phyloP scores from a whole-genome alignment of 2,888 invertebrate genomes.

The Operophtera brumata region DNA sequence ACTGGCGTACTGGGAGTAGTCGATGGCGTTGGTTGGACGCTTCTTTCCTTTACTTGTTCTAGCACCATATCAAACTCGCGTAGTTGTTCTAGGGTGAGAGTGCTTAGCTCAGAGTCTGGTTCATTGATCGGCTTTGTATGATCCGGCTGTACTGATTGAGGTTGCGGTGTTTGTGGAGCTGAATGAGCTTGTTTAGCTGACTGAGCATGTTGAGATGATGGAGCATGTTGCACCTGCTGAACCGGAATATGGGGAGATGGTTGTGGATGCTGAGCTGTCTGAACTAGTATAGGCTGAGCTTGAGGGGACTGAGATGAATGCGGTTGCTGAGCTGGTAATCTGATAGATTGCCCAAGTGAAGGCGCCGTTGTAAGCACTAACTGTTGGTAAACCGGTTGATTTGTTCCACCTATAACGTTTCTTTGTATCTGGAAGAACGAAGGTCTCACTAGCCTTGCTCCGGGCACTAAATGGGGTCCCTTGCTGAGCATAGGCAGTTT shows the following conservation, averaged over 20 bases:
- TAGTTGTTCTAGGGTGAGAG: constrained; percentile 88
- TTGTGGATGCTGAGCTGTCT: constrained; percentile 13
- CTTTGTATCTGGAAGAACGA: constrained; percentile 82
- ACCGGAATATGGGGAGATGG: constrained; percentile 20
- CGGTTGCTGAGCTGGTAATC: constrained; percentile 58
- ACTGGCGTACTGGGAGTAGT: constrained; percentile 37
- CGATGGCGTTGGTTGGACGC: constrained; percentile 77
- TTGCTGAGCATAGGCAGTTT: constrained; percentile 77
- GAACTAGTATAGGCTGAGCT: constrained; percentile 15
- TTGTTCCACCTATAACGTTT: constrained; percentile 80
- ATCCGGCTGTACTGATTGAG: constrained; percentile 7
- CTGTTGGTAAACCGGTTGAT: constrained; percentile 77
- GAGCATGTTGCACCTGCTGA: constrained; percentile 22
- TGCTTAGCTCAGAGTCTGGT: constrained; percentile 84
- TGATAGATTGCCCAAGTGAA: constrained; percentile 66
- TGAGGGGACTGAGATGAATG: constrained; percentile 55
- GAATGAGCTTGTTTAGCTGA: constrained; percentile 12
- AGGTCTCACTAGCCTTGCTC: constrained; percentile 78
- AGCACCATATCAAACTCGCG: constrained; percentile 90
- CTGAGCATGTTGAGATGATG: constrained; percentile 14
- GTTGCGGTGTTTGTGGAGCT: constrained; percentile 19
- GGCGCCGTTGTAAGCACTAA: constrained; percentile 75
- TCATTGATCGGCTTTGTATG: constrained; percentile 9
- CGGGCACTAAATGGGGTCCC: constrained; percentile 79
- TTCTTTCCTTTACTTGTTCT: constrained; percentile 89